phyloP scores from a whole-genome alignment of 2,113 vertebrate species.

The Cavia porcellus region DNA sequence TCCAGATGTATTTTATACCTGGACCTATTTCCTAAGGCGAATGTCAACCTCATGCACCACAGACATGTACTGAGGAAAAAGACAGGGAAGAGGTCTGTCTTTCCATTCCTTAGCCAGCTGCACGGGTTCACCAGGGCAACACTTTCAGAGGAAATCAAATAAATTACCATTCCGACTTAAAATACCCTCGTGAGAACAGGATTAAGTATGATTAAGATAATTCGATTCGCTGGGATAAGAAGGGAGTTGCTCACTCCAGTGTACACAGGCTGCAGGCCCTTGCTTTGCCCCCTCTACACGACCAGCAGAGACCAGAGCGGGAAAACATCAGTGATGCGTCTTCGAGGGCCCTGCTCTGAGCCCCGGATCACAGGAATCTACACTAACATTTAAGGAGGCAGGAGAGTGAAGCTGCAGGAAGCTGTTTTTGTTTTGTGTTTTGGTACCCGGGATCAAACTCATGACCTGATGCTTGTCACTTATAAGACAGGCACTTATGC shows the following conservation, averaged over 20 bases:
- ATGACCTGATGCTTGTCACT: no score
- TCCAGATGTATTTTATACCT: background rate
- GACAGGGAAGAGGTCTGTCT: background rate
- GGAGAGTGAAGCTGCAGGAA: no score
- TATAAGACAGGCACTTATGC: no score
- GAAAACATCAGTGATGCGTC: background rate
- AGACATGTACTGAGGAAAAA: background rate
- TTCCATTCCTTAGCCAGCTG: background rate
- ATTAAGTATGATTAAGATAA: constrained; percentile 57
- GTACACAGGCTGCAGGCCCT: background rate
- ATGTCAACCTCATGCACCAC: background rate
- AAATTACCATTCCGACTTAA: constrained; percentile 36
- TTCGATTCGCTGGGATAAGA: background rate
- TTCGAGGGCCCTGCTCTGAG: background rate
- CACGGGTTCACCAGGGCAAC: background rate
- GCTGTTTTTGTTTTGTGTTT: no score
- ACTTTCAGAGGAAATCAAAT: constrained; percentile 62
- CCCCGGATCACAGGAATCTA: background rate
- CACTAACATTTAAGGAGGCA: background rate
- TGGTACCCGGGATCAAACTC: no score
- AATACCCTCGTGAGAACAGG: constrained; percentile 17
- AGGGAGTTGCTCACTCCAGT: background rate
- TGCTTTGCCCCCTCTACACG: background rate
- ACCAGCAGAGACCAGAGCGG: background rate
- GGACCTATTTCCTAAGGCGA: background rate